Evolutionary conservation across 2,888 invertebrate species (phyloP), one percentile per base, ranked within the genome.

Genomic region (Geotrupes spiniger): DNA sequence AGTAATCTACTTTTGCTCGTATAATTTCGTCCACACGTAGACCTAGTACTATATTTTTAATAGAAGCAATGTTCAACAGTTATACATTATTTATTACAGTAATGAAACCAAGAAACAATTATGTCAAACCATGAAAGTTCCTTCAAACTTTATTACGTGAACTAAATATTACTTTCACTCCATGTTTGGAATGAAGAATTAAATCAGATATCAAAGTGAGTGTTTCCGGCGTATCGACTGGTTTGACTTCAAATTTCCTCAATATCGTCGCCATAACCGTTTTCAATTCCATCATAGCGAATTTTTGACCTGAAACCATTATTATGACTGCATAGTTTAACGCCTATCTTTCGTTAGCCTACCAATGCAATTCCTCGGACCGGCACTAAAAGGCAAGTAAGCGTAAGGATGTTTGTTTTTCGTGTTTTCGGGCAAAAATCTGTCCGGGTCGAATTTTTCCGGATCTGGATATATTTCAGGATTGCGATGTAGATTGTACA

Each of bases 281-380:
- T 65, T 79, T 79, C 10, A 84, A 77, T 65, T 85, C 85, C 31
- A 82, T 63, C 68, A 82, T 78, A 0, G 85, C 84, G 61, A 82
- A 85, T 55, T 79, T 78, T 68, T 84, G 80, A n/a, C 85, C 84
- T 83, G 69, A 2, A 74, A 74, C 31, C 66, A 31, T 21, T 21
- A 4, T 21, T 21, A 36, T 1, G 36, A 36, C 8, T 21, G 40
- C 25, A 48, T 43, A 49, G 15, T 36, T 6, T n/a, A n/a, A n/a
- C n/a, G n/a, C 2, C n/a, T n/a, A n/a, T n/a, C n/a, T n/a, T 11
- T 17, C 28, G 33, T 8, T 9, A 42, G 11, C 38, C 12, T 71
- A 82, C 83, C 85, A 54, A 85, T 83, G 57, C 85, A 85, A 65
- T 85, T 85, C 15, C 85, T 75, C 0, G 80, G 79, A 2, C 85